phyloP scores from a whole-genome alignment of 2,888 invertebrate genomes.

The Drosophila cracens region DNA sequence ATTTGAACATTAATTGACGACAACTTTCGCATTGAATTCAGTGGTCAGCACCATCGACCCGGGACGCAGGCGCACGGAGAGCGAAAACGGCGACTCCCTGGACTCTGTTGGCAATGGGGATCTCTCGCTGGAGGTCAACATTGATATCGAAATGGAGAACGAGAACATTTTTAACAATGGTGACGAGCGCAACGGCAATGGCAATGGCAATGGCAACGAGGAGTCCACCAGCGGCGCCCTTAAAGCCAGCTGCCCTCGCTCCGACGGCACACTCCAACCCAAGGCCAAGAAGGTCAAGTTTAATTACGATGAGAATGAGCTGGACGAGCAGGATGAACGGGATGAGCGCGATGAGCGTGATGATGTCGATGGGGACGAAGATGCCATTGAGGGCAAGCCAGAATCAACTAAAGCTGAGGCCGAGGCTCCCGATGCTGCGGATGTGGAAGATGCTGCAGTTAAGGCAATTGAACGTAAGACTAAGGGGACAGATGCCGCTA shows the following conservation, averaged over 20 bases:
- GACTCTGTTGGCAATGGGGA: slow-evolving; percentile 86
- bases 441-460: slow-evolving; percentile 22
- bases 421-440: slow-evolving; percentile 21
- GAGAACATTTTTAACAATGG: slow-evolving; percentile 83
- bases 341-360: slow-evolving; percentile 28
- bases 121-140: slow-evolving; percentile 86
- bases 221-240: slow-evolving; percentile 37
- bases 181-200: slow-evolving; percentile 69
- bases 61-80: slow-evolving; percentile 87
- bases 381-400: slow-evolving; percentile 20
- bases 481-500: slow-evolving; percentile 32
- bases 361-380: slow-evolving; percentile 36
- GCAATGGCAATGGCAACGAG: slow-evolving; percentile 14
- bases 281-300: slow-evolving; percentile 85
- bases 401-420: slow-evolving; percentile 13
- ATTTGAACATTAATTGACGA: neutral
- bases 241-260: slow-evolving; percentile 66
- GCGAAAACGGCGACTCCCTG: slow-evolving; percentile 89
- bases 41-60: slow-evolving; percentile 92
- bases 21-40: slow-evolving; percentile 36
- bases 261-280: slow-evolving; percentile 82
- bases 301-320: slow-evolving; percentile 67
- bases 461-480: slow-evolving; percentile 39
- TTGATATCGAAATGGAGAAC: slow-evolving; percentile 87
- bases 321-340: slow-evolving; percentile 16